Conservation (phyloP, 2,797 vertebrate genomes). For the Rhinophrynus dorsalis region DNA sequence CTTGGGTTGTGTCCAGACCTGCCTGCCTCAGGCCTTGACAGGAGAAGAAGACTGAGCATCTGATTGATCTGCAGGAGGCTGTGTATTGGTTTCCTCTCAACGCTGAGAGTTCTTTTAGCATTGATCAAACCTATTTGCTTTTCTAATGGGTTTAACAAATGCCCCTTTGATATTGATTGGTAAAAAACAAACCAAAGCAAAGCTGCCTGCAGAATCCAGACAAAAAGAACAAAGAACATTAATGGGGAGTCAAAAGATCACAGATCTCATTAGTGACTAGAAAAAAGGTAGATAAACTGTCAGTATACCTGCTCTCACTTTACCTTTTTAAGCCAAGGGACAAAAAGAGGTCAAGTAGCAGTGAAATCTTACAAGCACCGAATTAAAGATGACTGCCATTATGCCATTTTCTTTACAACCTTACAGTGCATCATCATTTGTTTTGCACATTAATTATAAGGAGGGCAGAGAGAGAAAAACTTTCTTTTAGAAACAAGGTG, state of each 20-base stretch:
- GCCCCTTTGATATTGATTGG: conserved; percentile 50
- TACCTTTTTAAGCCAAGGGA: conserved; percentile 5
- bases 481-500: too few species aligned
- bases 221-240: conserved; percentile 39
- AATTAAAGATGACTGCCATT: background rate
- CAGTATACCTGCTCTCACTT: conserved; percentile 5
- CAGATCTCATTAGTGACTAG: conserved; percentile 2
- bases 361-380: background rate
- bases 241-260: conserved; percentile 27
- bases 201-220: conserved; percentile 8
- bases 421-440: background rate
- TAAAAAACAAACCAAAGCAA: conserved; percentile 28
- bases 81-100: conserved; percentile 52
- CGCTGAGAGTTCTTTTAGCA: conserved; percentile 56
- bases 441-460: background rate
- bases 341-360: background rate
- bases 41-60: conserved; percentile 14
- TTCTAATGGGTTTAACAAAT: conserved; percentile 57
- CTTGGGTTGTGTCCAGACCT: conserved; percentile 24
- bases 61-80: conserved; percentile 51
- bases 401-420: background rate
- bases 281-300: background rate
- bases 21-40: conserved; percentile 36
- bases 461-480: too few species aligned
- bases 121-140: conserved; percentile 56